Evolutionary conservation across 2,888 invertebrate species (phyloP), one percentile per base, ranked within the genome.

Genomic region (Nephrotoma guestfalica): DNA sequence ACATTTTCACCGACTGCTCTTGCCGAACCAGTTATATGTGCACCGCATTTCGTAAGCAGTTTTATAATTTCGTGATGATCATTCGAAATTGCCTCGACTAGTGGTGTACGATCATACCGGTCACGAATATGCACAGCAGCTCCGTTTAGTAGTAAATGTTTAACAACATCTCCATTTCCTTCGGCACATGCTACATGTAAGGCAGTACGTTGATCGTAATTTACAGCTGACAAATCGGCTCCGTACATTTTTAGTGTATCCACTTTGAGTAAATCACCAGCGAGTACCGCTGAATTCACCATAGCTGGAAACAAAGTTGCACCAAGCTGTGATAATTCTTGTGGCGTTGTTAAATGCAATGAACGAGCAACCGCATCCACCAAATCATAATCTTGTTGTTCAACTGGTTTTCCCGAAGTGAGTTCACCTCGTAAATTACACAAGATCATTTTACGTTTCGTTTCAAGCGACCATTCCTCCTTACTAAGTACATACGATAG

Each of bases 401-500:
- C 88, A 0, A 90, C 87, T 0, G 89, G 88, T 15, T 89, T 88
- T 1, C 88, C 88, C 0, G 92, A 90, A 0, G 96, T 96, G 88
- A 97, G 90, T 90, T 97, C 97, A 0, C 97, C 97, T 86, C 97
- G 93, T 45, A 97, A 92, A 90, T 95, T 96, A 0, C 93, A 93
- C 88, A 93, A 93, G 93, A 97, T 94, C 94, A 96, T 95, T 94
- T 93, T 93, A 83, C 94, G 93, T 89, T 96, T 96, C 86, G 93
- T 93, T 42, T 94, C 91, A 84, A 93, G 92, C 85, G 93, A 92
- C 92, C 96, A 94, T 86, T 95, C 94, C 5, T 93, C 92, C 90
- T 97, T 96, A 0, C 97, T 96, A 41, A 99, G 92, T 0, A 99
- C 96, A 89, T 98, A 99, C 0, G 96, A 94, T 0, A 99, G 92